Conservation (phyloP, 2,113 vertebrate genomes). For the Addax nasomaculatus region DNA sequence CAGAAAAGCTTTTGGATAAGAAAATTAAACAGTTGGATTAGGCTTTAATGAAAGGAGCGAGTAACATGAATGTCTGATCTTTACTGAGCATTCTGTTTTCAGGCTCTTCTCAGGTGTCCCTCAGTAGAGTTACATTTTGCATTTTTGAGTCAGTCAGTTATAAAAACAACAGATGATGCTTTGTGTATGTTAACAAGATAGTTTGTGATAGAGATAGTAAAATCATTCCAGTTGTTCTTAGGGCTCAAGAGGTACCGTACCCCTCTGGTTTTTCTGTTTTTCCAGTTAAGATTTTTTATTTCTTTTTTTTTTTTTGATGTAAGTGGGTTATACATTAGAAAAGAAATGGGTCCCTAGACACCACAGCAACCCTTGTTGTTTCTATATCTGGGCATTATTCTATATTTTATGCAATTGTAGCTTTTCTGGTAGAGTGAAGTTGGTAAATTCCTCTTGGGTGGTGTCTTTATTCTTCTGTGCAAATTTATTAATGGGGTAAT, state of each 20-base stretch:
- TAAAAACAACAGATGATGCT: background rate
- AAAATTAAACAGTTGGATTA: background rate
- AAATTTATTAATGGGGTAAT: background rate
- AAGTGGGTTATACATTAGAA: conserved; percentile 1
- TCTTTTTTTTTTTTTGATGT: accelerated
- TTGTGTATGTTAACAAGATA: conserved; percentile 5
- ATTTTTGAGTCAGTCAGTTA: background rate
- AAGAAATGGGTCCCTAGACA: background rate
- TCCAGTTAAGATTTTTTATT: background rate
- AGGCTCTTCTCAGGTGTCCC: background rate
- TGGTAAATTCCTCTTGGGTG: background rate
- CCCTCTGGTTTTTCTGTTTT: conserved; percentile 17
- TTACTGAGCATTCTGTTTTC: background rate
- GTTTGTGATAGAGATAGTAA: background rate
- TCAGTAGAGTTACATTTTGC: background rate
- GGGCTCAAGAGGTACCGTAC: background rate
- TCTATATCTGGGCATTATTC: background rate
- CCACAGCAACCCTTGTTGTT: background rate
- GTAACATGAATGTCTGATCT: background rate
- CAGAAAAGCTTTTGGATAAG: background rate
- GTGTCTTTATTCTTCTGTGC: background rate
- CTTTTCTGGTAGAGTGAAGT: background rate
- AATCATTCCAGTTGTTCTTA: background rate
- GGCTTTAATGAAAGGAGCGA: background rate
- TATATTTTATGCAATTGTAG: background rate